Conservation (phyloP, 2,797 vertebrate genomes). For the Podargus strigoides region DNA sequence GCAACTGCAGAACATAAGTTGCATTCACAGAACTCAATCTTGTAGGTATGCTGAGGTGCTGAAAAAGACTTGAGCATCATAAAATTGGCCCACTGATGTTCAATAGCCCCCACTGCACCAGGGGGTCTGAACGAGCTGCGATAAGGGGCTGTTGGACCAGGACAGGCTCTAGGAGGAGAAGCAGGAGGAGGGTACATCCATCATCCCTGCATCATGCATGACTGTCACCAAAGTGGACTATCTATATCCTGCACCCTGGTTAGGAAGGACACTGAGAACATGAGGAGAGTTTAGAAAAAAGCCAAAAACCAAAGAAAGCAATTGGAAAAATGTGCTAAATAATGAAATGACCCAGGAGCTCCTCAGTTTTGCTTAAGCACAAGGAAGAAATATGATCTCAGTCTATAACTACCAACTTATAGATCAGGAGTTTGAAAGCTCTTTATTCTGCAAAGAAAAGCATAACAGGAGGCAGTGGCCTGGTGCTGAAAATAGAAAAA, state of each 20-base stretch:
- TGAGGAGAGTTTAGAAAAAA: not conserved
- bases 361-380: not conserved
- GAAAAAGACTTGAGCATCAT: not conserved
- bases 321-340: not conserved
- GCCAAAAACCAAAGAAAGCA: not conserved
- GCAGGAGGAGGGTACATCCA: not conserved
- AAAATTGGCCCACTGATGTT: not conserved
- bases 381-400: not conserved
- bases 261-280: not conserved
- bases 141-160: not conserved
- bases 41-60: not conserved
- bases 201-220: not conserved
- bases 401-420: not conserved
- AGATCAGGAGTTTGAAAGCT: not conserved
- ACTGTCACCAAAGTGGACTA: not conserved
- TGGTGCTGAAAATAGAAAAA: not conserved
- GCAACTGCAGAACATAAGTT: not conserved
- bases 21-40: not conserved
- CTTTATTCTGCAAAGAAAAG: not conserved
- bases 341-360: not conserved
- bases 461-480: not conserved
- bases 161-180: not conserved
- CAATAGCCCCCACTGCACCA: accelerated
- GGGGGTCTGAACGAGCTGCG: not conserved
- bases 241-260: not conserved